Conservation (phyloP, 2,797 vertebrate genomes). For the Sebastes kiyomatsui region DNA sequence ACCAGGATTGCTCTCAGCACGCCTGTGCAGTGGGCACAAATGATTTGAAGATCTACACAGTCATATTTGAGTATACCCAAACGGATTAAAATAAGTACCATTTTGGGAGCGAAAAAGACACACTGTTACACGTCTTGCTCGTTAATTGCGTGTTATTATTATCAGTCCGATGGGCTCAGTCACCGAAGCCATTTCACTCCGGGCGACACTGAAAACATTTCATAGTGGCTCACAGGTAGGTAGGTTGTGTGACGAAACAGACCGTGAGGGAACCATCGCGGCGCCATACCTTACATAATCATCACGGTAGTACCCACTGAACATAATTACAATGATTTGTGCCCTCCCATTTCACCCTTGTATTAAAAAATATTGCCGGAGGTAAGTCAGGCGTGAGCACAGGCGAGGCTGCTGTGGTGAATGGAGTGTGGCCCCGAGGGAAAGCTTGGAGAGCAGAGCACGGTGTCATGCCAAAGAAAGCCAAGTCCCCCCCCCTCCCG, state of each 20-base stretch:
- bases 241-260: slow-evolving; percentile 50
- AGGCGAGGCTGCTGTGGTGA: slow-evolving; percentile 59
- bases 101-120: slow-evolving; percentile 53
- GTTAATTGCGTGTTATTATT: slow-evolving; percentile 76
- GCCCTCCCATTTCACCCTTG: slow-evolving; percentile 75
- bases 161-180: slow-evolving; percentile 65
- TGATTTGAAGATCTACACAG: slow-evolving; percentile 32
- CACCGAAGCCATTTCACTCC: slow-evolving; percentile 59
- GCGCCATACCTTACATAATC: slow-evolving; percentile 77
- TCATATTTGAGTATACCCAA: slow-evolving; percentile 44
- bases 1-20: slow-evolving; percentile 18
- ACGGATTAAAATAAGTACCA: slow-evolving; percentile 36
- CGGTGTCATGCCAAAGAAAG: slow-evolving; percentile 78
- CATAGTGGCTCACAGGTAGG: slow-evolving; percentile 47
- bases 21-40: slow-evolving; percentile 21
- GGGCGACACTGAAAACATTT: slow-evolving; percentile 48
- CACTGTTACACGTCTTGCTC: slow-evolving; percentile 64
- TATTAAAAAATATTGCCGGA: slow-evolving; percentile 81
- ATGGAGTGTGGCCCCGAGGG: slow-evolving; percentile 72
- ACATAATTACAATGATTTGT: slow-evolving; percentile 84
- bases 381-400: slow-evolving; percentile 75
- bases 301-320: slow-evolving; percentile 64
- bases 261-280: slow-evolving; percentile 58
- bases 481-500: slow-evolving; percentile 31
- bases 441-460: slow-evolving; percentile 72